phyloP scores from a whole-genome alignment of 2,888 invertebrate species.

The Rhagonycha lutea region DNA sequence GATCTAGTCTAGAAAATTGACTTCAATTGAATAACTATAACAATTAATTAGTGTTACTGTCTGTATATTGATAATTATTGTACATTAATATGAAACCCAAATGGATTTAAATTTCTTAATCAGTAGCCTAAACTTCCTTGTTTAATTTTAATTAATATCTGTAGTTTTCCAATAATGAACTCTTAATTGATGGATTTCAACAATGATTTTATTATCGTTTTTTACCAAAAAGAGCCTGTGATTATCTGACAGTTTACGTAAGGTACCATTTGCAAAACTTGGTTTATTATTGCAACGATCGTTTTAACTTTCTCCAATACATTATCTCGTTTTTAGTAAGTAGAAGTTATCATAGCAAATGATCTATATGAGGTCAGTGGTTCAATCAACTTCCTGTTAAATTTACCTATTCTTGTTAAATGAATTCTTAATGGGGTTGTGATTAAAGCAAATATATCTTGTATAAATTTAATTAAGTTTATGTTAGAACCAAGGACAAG shows the following conservation, averaged over 20 bases:
- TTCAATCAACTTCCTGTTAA: conserved; percentile 26
- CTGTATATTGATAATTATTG: neutral
- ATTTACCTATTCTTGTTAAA: neutral
- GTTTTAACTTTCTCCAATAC: conserved; percentile 24
- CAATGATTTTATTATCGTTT: neutral
- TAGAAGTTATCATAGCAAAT: conserved; percentile 29
- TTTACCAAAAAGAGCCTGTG: neutral
- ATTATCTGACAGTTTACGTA: neutral
- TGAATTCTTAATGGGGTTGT: conserved; percentile 7
- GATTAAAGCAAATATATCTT: neutral
- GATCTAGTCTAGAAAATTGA: neutral
- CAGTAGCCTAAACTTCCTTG: neutral
- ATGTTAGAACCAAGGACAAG: neutral
- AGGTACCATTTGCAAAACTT: neutral
- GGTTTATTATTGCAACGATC: neutral
- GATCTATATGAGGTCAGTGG: conserved; percentile 28
- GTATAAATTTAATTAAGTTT: neutral
- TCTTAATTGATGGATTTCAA: neutral
- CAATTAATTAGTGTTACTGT: neutral
- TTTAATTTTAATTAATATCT: neutral
- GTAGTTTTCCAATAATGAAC: neutral
- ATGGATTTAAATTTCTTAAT: neutral
- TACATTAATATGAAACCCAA: neutral
- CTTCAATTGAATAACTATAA: neutral
- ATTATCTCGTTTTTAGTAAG: conserved; percentile 10